Evolutionary conservation across 2,113 vertebrate species (phyloP).

Genomic region (Eleginops maclovinus): DNA sequence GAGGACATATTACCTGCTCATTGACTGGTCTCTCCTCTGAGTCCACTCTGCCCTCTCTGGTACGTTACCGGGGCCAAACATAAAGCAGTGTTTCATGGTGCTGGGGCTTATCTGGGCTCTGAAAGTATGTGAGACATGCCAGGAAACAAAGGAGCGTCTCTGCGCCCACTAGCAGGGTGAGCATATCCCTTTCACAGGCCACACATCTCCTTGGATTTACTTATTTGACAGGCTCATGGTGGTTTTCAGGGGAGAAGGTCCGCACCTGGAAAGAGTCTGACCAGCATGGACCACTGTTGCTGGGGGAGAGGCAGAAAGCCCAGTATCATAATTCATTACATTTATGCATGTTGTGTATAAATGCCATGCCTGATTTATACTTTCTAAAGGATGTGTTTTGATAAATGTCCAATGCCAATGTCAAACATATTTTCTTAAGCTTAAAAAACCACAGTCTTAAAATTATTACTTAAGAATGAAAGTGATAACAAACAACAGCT

Average conservation of each 20-base stretch:
- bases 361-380: not conserved
- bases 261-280: constrained; percentile 63
- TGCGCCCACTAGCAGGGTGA: constrained; percentile 85
- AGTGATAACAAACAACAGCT: not conserved
- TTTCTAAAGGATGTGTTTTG: not conserved
- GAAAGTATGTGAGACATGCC: constrained; percentile 96
- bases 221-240: constrained; percentile 88
- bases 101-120: constrained; percentile 91
- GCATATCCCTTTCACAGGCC: constrained; percentile 94
- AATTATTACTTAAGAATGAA: not conserved
- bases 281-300: constrained; percentile 24
- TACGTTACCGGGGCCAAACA: constrained; percentile 86
- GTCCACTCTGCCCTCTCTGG: constrained; percentile 83
- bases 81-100: constrained; percentile 92
- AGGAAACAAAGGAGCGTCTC: constrained; percentile 93
- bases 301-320: constrained; percentile 16
- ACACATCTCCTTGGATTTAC: constrained; percentile 92
- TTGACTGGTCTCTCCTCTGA: constrained; percentile 80
- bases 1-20: constrained; percentile 87
- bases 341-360: not conserved
- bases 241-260: constrained; percentile 52
- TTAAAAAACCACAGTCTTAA: not conserved
- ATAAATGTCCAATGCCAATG: not conserved
- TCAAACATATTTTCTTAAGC: not conserved
- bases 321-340: not conserved